phyloP scores from a whole-genome alignment of 2,888 invertebrate genomes.

The Tanytarsus gracilentus region DNA sequence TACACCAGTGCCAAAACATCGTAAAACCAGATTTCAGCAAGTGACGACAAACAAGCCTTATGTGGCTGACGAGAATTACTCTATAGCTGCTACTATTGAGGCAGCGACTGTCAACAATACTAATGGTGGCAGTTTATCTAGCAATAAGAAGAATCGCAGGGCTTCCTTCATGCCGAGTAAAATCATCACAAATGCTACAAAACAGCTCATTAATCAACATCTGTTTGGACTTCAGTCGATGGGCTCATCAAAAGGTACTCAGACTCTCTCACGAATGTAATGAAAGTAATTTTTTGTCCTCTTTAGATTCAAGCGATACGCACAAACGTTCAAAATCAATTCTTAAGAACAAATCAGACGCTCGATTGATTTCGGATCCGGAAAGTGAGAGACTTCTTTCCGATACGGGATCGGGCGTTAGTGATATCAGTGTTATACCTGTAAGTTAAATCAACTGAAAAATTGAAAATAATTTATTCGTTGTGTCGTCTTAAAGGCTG shows the following conservation, averaged over 20 bases:
- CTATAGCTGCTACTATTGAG: conserved; percentile 48
- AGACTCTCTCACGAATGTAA: background rate
- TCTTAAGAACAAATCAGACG: conserved; percentile 62
- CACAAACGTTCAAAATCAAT: conserved; percentile 65
- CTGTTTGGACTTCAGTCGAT: conserved; percentile 52
- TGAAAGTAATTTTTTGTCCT: no score
- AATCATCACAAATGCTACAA: conserved; percentile 60
- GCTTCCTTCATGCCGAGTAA: conserved; percentile 54
- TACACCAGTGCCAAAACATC: conserved; percentile 64
- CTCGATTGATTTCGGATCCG: conserved; percentile 52
- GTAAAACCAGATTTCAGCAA: conserved; percentile 80
- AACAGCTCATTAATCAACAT: conserved; percentile 60
- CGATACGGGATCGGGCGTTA: conserved; percentile 52
- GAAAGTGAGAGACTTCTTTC: conserved; percentile 67
- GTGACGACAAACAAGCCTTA: conserved; percentile 37
- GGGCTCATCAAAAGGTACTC: conserved; percentile 43
- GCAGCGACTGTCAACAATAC: conserved; percentile 30
- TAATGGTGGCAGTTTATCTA: background rate
- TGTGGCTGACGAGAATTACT: conserved; percentile 46
- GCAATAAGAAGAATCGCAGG: conserved; percentile 38
- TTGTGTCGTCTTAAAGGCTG: conserved; percentile 45
- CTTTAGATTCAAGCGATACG: conserved; percentile 42
- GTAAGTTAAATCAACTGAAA: background rate
- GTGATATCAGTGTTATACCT: conserved; percentile 38
- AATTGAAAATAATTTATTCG: background rate